Conservation (phyloP, 1,140 invertebrate species). For the Caenorhabditis latens region DNA sequence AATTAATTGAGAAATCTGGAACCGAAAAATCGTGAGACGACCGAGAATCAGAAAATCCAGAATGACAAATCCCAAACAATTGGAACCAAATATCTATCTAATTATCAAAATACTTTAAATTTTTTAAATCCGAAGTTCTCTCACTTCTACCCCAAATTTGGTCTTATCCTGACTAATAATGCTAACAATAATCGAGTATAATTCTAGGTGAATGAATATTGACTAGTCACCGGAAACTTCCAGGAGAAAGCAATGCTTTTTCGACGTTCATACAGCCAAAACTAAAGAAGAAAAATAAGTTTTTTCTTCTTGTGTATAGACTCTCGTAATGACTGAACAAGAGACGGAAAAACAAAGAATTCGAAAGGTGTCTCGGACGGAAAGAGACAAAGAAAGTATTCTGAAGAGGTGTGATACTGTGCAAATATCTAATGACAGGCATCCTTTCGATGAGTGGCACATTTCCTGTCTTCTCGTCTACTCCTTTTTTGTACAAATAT, state of each 20-base stretch:
- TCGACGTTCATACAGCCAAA: slow-evolving; percentile 1
- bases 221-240: slow-evolving; percentile 35
- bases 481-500: not conserved
- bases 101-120: no score
- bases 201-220: slow-evolving; percentile 42
- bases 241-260: slow-evolving; percentile 4
- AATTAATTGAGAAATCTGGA: no score
- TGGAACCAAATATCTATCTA: no score
- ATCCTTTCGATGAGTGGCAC: slow-evolving; percentile 19
- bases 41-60: no score
- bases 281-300: slow-evolving; percentile 10
- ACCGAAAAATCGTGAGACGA: no score
- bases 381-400: slow-evolving; percentile 35
- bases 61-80: no score
- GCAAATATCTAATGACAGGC: slow-evolving; percentile 43
- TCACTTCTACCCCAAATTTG: no score
- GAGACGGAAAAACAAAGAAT: not conserved
- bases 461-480: not conserved
- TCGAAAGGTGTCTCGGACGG: slow-evolving; percentile 1
- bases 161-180: not conserved
- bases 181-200: not conserved
- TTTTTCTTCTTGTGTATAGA: not conserved
- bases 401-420: slow-evolving; percentile 51
- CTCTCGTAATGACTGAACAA: slow-evolving; percentile 19
- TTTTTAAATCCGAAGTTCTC: no score